phyloP scores from a whole-genome alignment of 2,797 vertebrate genomes.

The Heliangelus exortis region DNA sequence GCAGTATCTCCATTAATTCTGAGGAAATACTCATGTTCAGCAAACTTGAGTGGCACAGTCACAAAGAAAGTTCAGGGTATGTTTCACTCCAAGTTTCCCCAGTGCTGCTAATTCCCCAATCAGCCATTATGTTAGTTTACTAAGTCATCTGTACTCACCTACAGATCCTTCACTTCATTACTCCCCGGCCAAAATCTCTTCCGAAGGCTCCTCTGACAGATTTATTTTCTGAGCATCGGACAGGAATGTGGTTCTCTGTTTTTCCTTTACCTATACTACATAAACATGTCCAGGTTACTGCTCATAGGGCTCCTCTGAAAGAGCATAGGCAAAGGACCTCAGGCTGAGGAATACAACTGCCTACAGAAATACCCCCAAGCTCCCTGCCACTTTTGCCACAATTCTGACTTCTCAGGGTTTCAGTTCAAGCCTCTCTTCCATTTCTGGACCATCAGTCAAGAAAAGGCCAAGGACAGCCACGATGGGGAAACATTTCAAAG shows the following conservation, averaged over 20 bases:
- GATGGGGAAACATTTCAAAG: not conserved
- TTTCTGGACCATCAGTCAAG: not conserved
- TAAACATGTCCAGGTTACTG: constrained; percentile 79
- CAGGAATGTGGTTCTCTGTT: constrained; percentile 83
- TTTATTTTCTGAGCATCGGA: constrained; percentile 86
- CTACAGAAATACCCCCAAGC: not conserved
- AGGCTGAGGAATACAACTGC: not conserved
- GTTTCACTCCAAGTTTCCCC: constrained; percentile 56
- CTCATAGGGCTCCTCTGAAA: not conserved
- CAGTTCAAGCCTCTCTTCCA: not conserved
- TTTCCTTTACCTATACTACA: constrained; percentile 83
- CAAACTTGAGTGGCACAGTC: not conserved
- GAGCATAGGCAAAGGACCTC: not conserved
- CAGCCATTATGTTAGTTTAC: constrained; percentile 74
- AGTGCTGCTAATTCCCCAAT: constrained; percentile 73
- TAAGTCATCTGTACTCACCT: constrained; percentile 77
- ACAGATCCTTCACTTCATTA: constrained; percentile 81
- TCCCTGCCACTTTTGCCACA: not conserved
- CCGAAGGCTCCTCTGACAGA: constrained; percentile 76
- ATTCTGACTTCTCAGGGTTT: not conserved
- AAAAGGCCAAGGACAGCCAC: not conserved
- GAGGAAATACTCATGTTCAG: not conserved
- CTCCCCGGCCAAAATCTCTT: constrained; percentile 76
- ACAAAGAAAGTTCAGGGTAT: constrained; percentile 22
- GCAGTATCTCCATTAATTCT: not conserved